A percentile compares a stretch with the other conserved stretches of the same genome.
These are phyloP conservation scores for Pectinophora gossypiella DNA, from an alignment of 1,140 invertebrate genomes.

Conservation along the genomic window DNA sequence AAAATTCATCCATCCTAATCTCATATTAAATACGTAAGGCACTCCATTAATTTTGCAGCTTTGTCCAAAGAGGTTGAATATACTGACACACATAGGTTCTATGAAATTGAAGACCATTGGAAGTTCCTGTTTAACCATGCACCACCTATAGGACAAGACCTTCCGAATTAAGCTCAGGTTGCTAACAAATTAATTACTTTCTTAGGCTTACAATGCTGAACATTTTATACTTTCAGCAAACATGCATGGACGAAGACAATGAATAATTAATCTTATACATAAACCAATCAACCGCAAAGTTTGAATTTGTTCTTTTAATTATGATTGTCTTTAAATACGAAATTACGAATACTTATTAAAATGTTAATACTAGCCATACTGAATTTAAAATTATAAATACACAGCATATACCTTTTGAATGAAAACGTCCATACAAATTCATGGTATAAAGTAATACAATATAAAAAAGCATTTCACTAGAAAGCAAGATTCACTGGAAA, in stretches of 20 bases:
- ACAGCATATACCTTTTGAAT: too few relatives aligned
- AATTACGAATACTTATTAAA: too few relatives aligned
- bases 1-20: constrained; percentile 69
- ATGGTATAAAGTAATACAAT: too few relatives aligned
- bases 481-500: too few relatives aligned
- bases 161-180: background rate
- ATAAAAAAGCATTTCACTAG: too few relatives aligned
- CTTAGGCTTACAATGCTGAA: background rate
- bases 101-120: constrained; percentile 64
- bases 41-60: constrained; percentile 71
- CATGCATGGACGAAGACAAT: background rate
- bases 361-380: too few relatives aligned
- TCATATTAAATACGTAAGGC: constrained; percentile 74
- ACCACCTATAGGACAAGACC: constrained; percentile 16
- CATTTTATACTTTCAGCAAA: background rate
- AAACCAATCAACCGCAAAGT: too few relatives aligned
- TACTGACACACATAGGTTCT: constrained; percentile 46
- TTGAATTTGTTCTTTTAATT: too few relatives aligned
- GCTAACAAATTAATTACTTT: background rate
- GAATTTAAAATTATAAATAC: too few relatives aligned
- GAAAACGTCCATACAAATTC: too few relatives aligned
- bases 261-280: too few relatives aligned
- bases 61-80: constrained; percentile 63
- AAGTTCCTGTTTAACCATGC: constrained; percentile 43
- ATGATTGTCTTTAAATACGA: too few relatives aligned